phyloP scores from a whole-genome alignment of 2,113 vertebrate species.

The Cebidichthys violaceus region DNA sequence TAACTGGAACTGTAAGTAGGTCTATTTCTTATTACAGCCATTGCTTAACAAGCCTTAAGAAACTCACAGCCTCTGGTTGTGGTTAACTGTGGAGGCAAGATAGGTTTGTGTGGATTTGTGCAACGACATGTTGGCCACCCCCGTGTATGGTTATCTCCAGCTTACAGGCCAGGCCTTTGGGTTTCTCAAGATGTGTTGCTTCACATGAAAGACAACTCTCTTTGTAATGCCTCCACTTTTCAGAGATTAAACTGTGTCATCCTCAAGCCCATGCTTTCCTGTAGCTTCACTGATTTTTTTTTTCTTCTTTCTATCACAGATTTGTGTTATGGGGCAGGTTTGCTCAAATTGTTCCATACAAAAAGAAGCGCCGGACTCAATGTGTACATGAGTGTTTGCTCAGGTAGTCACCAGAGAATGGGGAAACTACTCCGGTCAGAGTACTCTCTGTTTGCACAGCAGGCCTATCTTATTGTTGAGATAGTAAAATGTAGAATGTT shows the following conservation, averaged over 20 bases:
- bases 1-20: conserved; percentile 15
- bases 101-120: conserved; percentile 26
- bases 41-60: conserved; percentile 58
- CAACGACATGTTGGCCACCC: conserved; percentile 15
- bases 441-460: conserved; percentile 33
- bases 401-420: neutral
- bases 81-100: conserved; percentile 24
- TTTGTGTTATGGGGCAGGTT: neutral
- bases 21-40: neutral
- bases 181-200: conserved; percentile 19
- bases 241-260: neutral
- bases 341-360: neutral
- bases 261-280: neutral
- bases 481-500: neutral
- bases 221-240: neutral
- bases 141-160: neutral
- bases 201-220: neutral
- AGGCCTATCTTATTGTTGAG: neutral
- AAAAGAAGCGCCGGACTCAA: neutral
- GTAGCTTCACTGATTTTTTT: neutral
- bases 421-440: conserved; percentile 11
- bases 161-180: neutral
- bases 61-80: conserved; percentile 33
- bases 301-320: neutral
- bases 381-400: neutral